phyloP scores from a whole-genome alignment of 1,140 invertebrate species.

The Ladona fulva region DNA sequence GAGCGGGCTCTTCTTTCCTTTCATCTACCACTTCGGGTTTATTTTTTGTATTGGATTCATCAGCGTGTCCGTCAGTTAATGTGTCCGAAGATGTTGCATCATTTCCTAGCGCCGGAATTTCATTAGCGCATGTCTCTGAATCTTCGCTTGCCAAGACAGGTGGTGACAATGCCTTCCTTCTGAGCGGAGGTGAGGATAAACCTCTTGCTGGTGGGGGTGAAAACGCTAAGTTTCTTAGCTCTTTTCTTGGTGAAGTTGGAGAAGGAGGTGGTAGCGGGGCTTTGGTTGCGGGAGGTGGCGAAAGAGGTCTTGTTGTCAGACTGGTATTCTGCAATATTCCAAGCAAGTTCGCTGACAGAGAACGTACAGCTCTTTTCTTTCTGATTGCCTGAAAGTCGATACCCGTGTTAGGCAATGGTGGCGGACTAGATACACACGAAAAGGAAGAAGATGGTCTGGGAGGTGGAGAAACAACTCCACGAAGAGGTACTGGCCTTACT shows the following conservation, averaged over 20 bases:
- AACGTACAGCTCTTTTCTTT: constrained; percentile 67
- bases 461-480: constrained; percentile 16
- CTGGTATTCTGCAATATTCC: constrained; percentile 44
- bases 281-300: background rate
- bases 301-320: background rate
- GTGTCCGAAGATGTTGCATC: background rate
- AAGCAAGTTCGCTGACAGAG: constrained; percentile 70
- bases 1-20: background rate
- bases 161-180: background rate
- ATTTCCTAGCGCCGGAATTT: background rate
- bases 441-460: constrained; percentile 12
- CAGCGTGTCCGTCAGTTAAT: background rate
- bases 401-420: constrained; percentile 13
- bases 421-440: constrained; percentile 13
- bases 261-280: background rate
- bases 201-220: background rate
- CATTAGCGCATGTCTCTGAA: background rate
- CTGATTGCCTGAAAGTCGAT: constrained; percentile 33
- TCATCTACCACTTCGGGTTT: background rate
- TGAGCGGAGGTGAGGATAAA: background rate
- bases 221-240: background rate
- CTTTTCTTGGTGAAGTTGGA: background rate
- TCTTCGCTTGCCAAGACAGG: background rate
- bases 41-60: background rate
- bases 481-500: constrained; percentile 33